These are phyloP conservation scores for Parapsyche elsis DNA, from an alignment of 1,140 invertebrate genomes.

Conservation along the genomic window DNA sequence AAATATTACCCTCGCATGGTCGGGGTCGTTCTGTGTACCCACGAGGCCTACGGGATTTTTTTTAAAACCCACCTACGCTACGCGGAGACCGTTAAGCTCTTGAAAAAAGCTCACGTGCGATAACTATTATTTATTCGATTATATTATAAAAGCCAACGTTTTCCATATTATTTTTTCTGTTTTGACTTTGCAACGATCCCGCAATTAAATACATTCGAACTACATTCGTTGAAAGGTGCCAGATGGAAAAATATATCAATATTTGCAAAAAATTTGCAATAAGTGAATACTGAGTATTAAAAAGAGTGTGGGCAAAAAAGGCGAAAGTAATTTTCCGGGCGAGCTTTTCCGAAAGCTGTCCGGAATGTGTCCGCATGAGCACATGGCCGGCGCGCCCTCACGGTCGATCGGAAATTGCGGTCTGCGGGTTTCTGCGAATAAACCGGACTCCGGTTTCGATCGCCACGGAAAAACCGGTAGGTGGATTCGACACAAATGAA, in stretches of 20 bases:
- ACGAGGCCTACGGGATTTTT: constrained; percentile 1
- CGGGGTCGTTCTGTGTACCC: constrained; percentile 13
- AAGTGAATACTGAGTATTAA: too few species aligned
- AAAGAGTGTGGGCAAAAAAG: background rate
- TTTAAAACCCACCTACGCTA: background rate
- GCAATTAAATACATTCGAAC: too few species aligned
- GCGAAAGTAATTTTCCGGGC: constrained; percentile 28
- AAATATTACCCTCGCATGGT: constrained; percentile 11
- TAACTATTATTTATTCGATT: constrained; percentile 32
- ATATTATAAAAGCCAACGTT: background rate
- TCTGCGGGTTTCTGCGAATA: constrained; percentile 28
- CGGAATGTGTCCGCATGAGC: constrained; percentile 32
- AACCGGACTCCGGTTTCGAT: constrained; percentile 7
- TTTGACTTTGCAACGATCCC: too few species aligned
- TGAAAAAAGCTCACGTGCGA: constrained; percentile 7
- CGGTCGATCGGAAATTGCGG: constrained; percentile 42
- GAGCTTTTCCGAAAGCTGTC: constrained; percentile 31
- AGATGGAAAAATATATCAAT: too few species aligned
- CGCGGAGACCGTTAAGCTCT: background rate
- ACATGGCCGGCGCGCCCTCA: constrained; percentile 24
- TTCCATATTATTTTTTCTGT: too few species aligned
- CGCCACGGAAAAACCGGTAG: background rate
- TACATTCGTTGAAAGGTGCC: too few species aligned
- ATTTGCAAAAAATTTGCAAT: too few species aligned
- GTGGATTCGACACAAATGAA: constrained; percentile 4